Evolutionary conservation across 1,140 invertebrate species (phyloP), one percentile per base, ranked within the genome.

Genomic region (Drosophila ambigua): DNA sequence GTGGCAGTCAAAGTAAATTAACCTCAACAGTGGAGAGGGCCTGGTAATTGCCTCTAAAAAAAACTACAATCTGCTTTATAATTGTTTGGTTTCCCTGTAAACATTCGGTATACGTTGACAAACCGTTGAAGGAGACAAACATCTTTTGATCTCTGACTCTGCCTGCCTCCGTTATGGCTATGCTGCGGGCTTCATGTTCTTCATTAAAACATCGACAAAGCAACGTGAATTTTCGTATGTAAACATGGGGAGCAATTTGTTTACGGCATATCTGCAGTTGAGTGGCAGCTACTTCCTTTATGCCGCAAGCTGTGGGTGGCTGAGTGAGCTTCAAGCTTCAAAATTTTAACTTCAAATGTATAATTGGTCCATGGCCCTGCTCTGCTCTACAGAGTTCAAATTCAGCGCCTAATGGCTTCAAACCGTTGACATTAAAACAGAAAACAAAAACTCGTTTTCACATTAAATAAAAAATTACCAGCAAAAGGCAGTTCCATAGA

Each of bases 391-490:
- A 50, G 51, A 75, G 73, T 74, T 87, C 58, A 68, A 61, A 57
- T 84, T 72, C 65, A 77, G 46, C 55, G 54, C 50, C 48, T 58
- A 35, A 39, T 39, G 35, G 35, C 5, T 5, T 39, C 35, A 13
- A 28, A 54, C 31, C 68, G 72, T 69, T 87, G 83, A 75, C 83
- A 82, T 77, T 4, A 53, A 77, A 62, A 65, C 39, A 45, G 48
- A 8, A 72, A 51, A 58, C 57, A 54, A 54, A 78, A 83, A 87
- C 82, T 88, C 57, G 82, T 87, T 88, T 84, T 76, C 82, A 67
- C 60, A 71, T 76, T 87, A 88, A 87, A 87, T 69, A 63, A 87
- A 87, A 87, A 87, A 87, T 87, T 87, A 87, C 83, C 82, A 87
- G 83, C 66, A 71, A 76, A 48, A 69, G 74, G 79, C 82, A 74